Evolutionary conservation across 2,113 vertebrate genomes (phyloP).

Genomic region (Excalfactoria chinensis): DNA sequence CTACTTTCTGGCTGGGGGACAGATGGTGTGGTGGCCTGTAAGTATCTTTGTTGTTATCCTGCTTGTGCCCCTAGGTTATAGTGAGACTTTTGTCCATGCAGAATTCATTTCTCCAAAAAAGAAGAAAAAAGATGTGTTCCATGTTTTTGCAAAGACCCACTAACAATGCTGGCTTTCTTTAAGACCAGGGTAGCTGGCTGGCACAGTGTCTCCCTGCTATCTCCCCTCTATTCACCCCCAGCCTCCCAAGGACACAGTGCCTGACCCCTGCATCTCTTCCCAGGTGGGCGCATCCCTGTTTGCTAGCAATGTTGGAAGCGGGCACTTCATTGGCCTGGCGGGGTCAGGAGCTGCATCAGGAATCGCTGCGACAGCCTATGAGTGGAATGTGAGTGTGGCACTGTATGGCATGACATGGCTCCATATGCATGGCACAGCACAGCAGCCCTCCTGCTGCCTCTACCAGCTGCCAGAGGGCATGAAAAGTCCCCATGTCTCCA

Average conservation of each 20-base stretch:
- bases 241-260: neutral
- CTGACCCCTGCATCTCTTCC: neutral
- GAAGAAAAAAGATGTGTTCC: neutral
- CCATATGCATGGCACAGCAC: neutral
- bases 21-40: conserved; percentile 98
- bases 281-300: conserved; percentile 96
- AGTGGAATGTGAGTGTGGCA: conserved; percentile 88
- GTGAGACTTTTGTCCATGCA: neutral
- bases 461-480: neutral
- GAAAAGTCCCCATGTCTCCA: neutral
- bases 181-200: neutral
- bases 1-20: conserved; percentile 95
- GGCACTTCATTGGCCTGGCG: conserved; percentile 94
- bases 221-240: neutral
- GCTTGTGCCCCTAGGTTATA: no score
- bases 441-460: fast-evolving
- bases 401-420: neutral
- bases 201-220: neutral
- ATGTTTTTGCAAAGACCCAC: neutral
- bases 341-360: conserved; percentile 93
- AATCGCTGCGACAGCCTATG: conserved; percentile 88
- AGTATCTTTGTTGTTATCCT: conserved; percentile 44
- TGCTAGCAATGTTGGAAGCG: conserved; percentile 97
- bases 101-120: neutral
- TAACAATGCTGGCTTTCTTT: fast-evolving